phyloP scores from a whole-genome alignment of 2,888 invertebrate species.

The Cephus spinipes region DNA sequence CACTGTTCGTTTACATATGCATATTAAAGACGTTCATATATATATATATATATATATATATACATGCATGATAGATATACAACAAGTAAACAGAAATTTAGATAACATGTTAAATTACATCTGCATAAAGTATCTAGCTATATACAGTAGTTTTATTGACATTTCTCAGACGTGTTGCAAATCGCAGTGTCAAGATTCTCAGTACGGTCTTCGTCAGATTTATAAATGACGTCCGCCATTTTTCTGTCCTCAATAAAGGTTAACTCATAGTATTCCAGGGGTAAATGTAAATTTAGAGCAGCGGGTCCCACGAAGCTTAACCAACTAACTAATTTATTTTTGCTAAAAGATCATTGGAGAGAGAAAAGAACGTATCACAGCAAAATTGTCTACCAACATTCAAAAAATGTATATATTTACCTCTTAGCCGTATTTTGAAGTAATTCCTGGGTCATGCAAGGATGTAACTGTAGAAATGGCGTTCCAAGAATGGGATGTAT shows the following conservation, averaged over 20 bases:
- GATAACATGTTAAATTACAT: too few species aligned
- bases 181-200: neutral
- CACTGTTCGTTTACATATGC: neutral
- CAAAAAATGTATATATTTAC: conserved; percentile 32
- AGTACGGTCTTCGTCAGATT: neutral
- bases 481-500: conserved; percentile 59
- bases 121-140: neutral
- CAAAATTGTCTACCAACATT: neutral
- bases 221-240: neutral
- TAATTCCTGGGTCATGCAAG: conserved; percentile 57
- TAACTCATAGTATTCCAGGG: conserved; percentile 49
- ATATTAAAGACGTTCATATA: neutral
- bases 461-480: conserved; percentile 58
- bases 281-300: conserved; percentile 51
- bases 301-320: conserved; percentile 54
- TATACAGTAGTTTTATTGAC: neutral
- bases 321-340: conserved; percentile 62
- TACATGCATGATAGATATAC: neutral
- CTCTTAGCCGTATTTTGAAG: conserved; percentile 49
- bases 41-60: neutral
- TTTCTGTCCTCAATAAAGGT: conserved; percentile 28
- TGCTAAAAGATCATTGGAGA: conserved; percentile 40
- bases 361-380: neutral
- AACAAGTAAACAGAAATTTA: too few species aligned
- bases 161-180: neutral